Evolutionary conservation across 2,888 invertebrate species (phyloP).

Genomic region (Hyppa rectilinea): DNA sequence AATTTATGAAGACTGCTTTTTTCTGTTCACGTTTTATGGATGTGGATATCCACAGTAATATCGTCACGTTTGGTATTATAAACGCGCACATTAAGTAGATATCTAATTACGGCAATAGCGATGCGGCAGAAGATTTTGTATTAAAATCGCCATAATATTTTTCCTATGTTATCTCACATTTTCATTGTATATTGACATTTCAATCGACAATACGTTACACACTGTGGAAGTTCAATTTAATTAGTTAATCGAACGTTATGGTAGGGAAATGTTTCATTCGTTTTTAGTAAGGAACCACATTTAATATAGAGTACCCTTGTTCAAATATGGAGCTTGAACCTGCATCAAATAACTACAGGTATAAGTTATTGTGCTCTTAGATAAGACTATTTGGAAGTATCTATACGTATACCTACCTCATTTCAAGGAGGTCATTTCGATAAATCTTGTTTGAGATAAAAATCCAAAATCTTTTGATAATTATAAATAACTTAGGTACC

Average conservation of each 20-base stretch:
- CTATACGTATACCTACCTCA: neutral
- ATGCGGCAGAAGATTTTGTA: neutral
- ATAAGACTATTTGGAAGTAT: neutral
- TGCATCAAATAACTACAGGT: neutral
- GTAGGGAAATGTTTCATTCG: neutral
- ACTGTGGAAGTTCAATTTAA: conserved; percentile 14
- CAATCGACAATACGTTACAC: neutral
- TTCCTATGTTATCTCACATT: neutral
- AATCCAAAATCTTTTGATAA: neutral
- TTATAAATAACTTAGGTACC: too few relatives aligned
- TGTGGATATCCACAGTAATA: too few relatives aligned
- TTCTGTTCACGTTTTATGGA: too few relatives aligned
- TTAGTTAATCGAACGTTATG: conserved; percentile 6
- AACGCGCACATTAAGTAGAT: too few relatives aligned
- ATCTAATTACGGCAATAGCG: neutral
- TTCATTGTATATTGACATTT: neutral
- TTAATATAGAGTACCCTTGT: conserved; percentile 4
- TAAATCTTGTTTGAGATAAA: neutral
- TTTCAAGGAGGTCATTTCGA: neutral
- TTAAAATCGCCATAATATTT: neutral
- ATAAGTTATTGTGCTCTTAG: neutral
- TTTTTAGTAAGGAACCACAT: conserved; percentile 7
- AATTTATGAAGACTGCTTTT: too few relatives aligned
- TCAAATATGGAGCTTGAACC: conserved; percentile 5
- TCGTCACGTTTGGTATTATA: too few relatives aligned